A percentile compares a stretch with the other conserved stretches of the same genome.
These are phyloP conservation scores for Salvator merianae DNA, from an alignment of 2,113 vertebrate genomes.

Conservation along the genomic window DNA sequence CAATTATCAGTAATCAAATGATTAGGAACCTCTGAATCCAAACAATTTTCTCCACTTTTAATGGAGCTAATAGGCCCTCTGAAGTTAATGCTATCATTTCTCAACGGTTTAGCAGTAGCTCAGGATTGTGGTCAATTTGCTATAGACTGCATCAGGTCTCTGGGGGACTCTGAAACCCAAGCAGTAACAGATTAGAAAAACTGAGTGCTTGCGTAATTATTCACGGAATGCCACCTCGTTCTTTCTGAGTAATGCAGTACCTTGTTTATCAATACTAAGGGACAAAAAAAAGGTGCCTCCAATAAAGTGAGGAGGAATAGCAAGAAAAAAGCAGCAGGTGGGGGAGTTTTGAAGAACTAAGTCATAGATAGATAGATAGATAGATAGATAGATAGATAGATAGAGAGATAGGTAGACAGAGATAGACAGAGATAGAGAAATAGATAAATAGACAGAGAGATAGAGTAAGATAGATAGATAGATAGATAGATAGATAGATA, in stretches of 20 bases:
- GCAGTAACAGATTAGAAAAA: neutral
- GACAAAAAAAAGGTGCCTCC: neutral
- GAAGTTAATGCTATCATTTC: neutral
- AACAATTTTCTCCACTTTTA: neutral
- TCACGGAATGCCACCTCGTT: neutral
- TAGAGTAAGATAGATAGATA: no score
- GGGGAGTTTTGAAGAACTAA: no score
- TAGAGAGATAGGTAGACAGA: no score
- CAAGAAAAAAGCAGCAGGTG: neutral
- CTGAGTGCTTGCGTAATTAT: neutral
- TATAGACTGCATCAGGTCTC: neutral
- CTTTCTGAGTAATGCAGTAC: neutral
- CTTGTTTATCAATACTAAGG: neutral
- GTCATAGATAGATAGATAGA: no score
- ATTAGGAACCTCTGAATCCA: neutral
- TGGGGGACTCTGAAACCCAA: neutral
- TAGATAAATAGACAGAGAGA: no score
- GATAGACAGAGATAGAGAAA: no score
- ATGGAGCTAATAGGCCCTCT: neutral
- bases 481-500: no score
- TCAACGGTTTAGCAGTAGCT: neutral
- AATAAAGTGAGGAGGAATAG: neutral
- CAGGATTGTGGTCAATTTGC: neutral
- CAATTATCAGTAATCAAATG: neutral
- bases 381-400: no score